Evolutionary conservation across 2,113 vertebrate species (phyloP).

Genomic region (Eptatretus burgeri): DNA sequence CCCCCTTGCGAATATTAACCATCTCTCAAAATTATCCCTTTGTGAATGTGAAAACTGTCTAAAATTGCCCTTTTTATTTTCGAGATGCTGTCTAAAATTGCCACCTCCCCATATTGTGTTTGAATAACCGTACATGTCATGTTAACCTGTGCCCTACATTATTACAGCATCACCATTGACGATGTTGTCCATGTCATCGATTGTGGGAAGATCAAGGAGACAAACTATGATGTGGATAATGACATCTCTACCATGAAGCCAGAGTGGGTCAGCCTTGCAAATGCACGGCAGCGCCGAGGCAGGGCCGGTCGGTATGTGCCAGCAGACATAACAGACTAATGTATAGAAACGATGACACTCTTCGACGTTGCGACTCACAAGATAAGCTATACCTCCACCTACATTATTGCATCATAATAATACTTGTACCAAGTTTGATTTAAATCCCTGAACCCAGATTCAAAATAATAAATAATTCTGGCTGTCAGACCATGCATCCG

Average conservation of each 20-base stretch:
- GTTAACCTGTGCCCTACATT: conserved; percentile 7
- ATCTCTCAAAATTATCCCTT: no score
- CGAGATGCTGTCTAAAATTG: no score
- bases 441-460: no score
- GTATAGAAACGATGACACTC: no score
- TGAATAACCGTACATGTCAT: neutral
- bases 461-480: no score
- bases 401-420: no score
- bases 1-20: no score
- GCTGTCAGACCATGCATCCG: no score
- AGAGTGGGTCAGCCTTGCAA: conserved; percentile 89
- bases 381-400: no score
- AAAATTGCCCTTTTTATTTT: neutral
- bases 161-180: conserved; percentile 70
- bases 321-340: neutral
- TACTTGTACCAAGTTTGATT: no score
- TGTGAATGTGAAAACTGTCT: conserved; percentile 5
- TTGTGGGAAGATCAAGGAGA: conserved; percentile 89
- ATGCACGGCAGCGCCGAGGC: conserved; percentile 79
- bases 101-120: no score
- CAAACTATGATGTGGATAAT: conserved; percentile 80
- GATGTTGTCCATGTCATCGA: conserved; percentile 86
- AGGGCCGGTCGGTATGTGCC: conserved; percentile 50
- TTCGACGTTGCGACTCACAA: no score
- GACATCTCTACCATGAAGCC: conserved; percentile 88